Evolutionary conservation across 2,113 vertebrate species (phyloP).

Genomic region (Barbus barbus): DNA sequence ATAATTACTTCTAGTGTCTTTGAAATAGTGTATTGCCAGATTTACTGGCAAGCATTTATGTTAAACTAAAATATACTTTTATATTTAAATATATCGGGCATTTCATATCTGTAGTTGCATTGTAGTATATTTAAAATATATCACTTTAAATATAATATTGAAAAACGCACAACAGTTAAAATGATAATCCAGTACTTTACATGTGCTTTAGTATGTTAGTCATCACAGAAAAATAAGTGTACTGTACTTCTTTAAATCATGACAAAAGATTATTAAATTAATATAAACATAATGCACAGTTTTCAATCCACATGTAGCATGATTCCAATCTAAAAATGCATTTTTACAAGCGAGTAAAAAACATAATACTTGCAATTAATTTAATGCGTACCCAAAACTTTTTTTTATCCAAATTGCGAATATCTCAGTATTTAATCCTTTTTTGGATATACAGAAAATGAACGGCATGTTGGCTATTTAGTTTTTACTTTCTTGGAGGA

Average conservation of each 20-base stretch:
- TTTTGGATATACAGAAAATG: too few species aligned
- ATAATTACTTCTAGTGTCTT: neutral
- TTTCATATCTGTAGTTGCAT: neutral
- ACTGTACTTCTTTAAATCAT: too few species aligned
- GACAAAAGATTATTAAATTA: neutral
- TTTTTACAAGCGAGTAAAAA: too few species aligned
- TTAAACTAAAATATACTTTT: neutral
- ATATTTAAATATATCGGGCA: neutral
- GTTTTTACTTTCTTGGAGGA: too few species aligned
- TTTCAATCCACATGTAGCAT: neutral
- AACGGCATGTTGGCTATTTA: too few species aligned
- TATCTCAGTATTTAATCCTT: neutral
- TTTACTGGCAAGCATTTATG: neutral
- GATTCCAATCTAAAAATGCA: too few species aligned
- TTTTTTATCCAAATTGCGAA: neutral
- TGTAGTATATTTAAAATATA: neutral
- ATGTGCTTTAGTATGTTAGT: neutral
- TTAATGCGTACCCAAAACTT: too few species aligned
- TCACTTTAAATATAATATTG: neutral
- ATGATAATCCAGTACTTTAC: neutral
- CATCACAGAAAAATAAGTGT: neutral
- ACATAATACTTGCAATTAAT: too few species aligned
- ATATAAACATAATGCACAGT: neutral
- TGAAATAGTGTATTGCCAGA: neutral
- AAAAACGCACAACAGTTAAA: neutral